Conservation (phyloP, 2,888 invertebrate species). For the Megaustenia siamemsis region DNA sequence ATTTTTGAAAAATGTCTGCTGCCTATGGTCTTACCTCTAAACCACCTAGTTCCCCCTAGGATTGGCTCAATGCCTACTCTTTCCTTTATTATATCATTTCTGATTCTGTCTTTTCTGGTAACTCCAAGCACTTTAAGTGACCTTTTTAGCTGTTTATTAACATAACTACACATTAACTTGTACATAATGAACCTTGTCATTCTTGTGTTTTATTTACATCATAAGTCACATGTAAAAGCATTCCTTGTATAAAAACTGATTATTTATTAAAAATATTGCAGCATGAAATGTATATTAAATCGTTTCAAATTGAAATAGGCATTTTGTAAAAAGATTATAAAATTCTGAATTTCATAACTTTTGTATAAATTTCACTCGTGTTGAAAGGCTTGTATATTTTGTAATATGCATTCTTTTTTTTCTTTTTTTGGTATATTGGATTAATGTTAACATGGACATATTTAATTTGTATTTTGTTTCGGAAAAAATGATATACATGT, state of each 20-base stretch:
- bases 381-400: neutral
- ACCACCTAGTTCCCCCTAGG: too few relatives aligned
- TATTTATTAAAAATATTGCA: constrained; percentile 4
- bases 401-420: neutral
- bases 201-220: neutral
- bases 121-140: too few relatives aligned
- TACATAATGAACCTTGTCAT: neutral
- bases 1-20: too few relatives aligned
- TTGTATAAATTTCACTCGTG: too few relatives aligned
- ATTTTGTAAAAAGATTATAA: neutral
- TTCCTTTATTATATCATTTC: too few relatives aligned
- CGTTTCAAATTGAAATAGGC: neutral
- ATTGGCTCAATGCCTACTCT: too few relatives aligned
- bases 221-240: neutral
- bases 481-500: too few relatives aligned
- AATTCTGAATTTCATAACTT: too few relatives aligned
- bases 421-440: too few relatives aligned
- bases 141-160: too few relatives aligned
- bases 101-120: too few relatives aligned
- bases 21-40: too few relatives aligned
- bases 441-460: neutral
- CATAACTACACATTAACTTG: neutral
- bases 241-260: neutral
- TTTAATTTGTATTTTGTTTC: neutral
- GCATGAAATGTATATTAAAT: neutral